Evolutionary conservation across 2,888 invertebrate species (phyloP).

Genomic region (Cephus nigrinus): DNA sequence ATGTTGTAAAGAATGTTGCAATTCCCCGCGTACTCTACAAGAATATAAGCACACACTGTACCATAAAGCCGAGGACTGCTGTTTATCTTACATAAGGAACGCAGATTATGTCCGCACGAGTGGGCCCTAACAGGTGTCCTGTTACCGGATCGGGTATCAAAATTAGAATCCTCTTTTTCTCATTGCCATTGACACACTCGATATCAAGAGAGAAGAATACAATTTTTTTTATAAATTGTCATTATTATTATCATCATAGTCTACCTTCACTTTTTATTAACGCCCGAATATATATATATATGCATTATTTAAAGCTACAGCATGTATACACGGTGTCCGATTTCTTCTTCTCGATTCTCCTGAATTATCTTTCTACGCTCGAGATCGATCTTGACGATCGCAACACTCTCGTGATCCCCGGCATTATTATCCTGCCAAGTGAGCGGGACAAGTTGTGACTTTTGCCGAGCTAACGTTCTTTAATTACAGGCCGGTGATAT

Average conservation of each 20-base stretch:
- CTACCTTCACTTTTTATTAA: not conserved
- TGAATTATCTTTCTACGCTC: not conserved
- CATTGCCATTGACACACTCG: not conserved
- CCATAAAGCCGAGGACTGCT: not conserved
- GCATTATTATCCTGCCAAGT: not conserved
- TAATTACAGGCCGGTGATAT: constrained; percentile 32
- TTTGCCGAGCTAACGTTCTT: constrained; percentile 18
- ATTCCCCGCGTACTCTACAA: not conserved
- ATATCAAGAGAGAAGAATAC: not conserved
- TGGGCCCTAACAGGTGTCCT: constrained; percentile 8
- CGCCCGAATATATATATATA: not conserved
- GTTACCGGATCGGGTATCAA: not conserved
- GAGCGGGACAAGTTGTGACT: not conserved
- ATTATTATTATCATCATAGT: not conserved
- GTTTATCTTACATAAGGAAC: constrained; percentile 2
- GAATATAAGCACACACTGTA: not conserved
- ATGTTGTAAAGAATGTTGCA: not conserved
- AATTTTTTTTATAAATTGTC: not conserved
- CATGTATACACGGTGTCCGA: not conserved
- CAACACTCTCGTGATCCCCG: not conserved
- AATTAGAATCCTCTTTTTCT: not conserved
- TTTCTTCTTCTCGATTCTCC: not conserved
- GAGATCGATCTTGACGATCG: not conserved
- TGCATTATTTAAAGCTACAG: not conserved
- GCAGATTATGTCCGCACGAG: constrained; percentile 4